phyloP scores from a whole-genome alignment of 2,113 vertebrate species.

The Oreotragus oreotragus region DNA sequence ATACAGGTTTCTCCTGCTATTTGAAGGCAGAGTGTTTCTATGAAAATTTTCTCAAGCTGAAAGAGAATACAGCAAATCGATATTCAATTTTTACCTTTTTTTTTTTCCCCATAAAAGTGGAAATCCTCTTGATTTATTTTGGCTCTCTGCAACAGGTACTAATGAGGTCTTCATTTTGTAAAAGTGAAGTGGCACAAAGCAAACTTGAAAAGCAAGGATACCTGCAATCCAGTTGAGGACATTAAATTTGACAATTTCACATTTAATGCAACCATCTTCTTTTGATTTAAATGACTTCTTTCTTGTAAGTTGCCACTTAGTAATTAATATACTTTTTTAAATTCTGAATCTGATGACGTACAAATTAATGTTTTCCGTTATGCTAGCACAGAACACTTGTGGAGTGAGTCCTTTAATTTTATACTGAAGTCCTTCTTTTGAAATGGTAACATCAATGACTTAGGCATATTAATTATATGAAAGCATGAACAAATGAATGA shows the following conservation, averaged over 20 bases:
- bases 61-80: not conserved
- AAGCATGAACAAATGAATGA: not conserved
- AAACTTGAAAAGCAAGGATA: not conserved
- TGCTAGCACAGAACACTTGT: not conserved
- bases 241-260: not conserved
- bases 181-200: not conserved
- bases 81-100: not conserved
- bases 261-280: not conserved
- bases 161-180: not conserved
- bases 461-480: not conserved
- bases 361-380: not conserved
- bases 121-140: not conserved
- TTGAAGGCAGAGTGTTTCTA: not conserved
- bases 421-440: not conserved
- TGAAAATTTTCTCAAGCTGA: not conserved
- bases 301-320: not conserved
- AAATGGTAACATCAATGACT: not conserved
- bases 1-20: not conserved
- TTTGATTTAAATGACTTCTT: not conserved
- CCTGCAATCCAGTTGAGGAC: not conserved
- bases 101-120: not conserved
- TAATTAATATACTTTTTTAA: not conserved
- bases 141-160: not conserved
- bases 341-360: not conserved
- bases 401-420: not conserved